Evolutionary conservation across 2,113 vertebrate genomes (phyloP).

Genomic region (Syngnathoides biaculeatus): DNA sequence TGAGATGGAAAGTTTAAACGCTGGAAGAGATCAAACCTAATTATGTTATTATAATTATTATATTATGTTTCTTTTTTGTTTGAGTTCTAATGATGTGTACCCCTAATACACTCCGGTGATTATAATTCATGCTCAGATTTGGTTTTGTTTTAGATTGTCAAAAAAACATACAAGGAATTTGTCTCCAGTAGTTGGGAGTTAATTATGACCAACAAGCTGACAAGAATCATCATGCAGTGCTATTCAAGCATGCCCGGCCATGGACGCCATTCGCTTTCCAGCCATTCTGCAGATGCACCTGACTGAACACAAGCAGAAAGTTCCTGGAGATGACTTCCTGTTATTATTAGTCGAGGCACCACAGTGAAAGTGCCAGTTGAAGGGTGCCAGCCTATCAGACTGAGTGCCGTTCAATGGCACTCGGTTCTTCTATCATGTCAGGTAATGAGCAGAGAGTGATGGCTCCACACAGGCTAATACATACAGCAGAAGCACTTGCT

Average conservation of each 20-base stretch:
- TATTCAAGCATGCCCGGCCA: constrained; percentile 51
- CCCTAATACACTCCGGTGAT: not conserved
- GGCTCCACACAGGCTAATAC: constrained; percentile 6
- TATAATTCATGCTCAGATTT: not conserved
- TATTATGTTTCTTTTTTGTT: not conserved
- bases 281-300: constrained; percentile 63
- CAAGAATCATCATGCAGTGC: constrained; percentile 48
- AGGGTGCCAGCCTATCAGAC: constrained; percentile 58
- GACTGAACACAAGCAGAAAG: constrained; percentile 50
- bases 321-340: constrained; percentile 48
- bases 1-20: too few species aligned
- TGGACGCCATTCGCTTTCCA: constrained; percentile 44
- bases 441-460: constrained; percentile 73
- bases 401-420: constrained; percentile 68
- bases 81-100: not conserved
- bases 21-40: too few species aligned
- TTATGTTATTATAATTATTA: too few species aligned
- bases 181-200: too few species aligned
- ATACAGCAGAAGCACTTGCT: constrained; percentile 33
- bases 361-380: constrained; percentile 47
- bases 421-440: constrained; percentile 70
- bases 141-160: not conserved
- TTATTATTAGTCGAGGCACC: constrained; percentile 38
- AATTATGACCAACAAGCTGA: constrained; percentile 33
- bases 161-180: not conserved